Base-by-base conservation (phyloP, 2,113 vertebrate species). In the Capreolus pygargus region DNA sequence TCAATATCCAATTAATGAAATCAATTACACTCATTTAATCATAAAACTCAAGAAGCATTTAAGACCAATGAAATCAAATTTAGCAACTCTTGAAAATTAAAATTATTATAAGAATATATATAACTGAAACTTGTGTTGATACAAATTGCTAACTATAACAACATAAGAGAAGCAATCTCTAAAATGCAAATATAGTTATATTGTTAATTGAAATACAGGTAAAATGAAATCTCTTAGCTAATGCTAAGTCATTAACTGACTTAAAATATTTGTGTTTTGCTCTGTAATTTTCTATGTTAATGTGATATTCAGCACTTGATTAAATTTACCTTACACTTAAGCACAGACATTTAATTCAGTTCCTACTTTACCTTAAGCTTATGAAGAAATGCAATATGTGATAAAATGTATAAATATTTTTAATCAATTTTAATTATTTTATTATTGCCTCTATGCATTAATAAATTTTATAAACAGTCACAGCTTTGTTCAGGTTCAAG, bases 161-260 rank as follows among this genome's bases (percentile, higher is more conserved):
- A 95, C 83, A 52, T 97, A 87, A 97, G 87, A 98, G 97, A 98
- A 98, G 96, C 2, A 5, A 98, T 98, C 97, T 97, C 97, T 95
- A 61, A 96, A 64, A 94, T 96, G 79, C 94, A 97, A 96, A 93
- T 81, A 64, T 58, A 83, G 28, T 54, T 88, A 92, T 60, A 91
- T 55, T 94, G 79, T 89, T 97, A 90, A 93, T 43, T 61, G 45
- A 91, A 92, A 92, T 79, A 81, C n/a, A 91, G 91, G 79, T 81
- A 95, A 98, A 98, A 98, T 95, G 60, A 97, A 95, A 96, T 95
- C 97, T 98, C 98, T 98, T 98, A 89, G 92, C 95, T 95, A 98
- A 98, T 98, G 97, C 93, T 97, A 97, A 97, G 97, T 98, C 97
- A 97, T 98, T 98, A 99, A 91, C 95, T 96, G 91, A 97, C 97